Conservation (phyloP, 1,140 invertebrate species). For the Dolichoris vasculosae region DNA sequence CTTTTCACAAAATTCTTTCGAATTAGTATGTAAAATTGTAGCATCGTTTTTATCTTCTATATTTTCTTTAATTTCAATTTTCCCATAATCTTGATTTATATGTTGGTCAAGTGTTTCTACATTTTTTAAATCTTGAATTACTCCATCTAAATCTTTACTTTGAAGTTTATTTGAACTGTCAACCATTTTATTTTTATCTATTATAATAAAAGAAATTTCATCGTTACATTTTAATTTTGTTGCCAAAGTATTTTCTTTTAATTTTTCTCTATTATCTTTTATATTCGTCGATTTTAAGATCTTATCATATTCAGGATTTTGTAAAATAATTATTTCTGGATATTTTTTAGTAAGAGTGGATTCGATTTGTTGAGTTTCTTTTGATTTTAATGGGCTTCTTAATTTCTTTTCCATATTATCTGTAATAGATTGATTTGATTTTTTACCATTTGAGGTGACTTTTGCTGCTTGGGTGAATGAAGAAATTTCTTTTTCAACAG, state of each 20-base stretch:
- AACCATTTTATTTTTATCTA: constrained; percentile 23
- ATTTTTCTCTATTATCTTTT: constrained; percentile 15
- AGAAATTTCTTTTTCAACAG: constrained; percentile 33
- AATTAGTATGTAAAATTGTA: not conserved
- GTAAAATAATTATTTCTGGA: not conserved
- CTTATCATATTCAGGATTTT: not conserved
- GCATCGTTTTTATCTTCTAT: not conserved
- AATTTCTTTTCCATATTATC: not conserved
- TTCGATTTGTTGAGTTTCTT: constrained; percentile 1
- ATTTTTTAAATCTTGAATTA: not conserved
- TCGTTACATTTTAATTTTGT: constrained; percentile 23
- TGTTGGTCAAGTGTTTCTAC: no score
- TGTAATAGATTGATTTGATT: not conserved
- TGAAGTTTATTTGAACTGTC: not conserved
- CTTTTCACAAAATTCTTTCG: not conserved
- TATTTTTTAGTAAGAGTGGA: not conserved
- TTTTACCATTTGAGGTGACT: not conserved
- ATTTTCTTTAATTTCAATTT: constrained; percentile 4
- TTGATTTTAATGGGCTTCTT: not conserved
- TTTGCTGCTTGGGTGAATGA: constrained; percentile 32
- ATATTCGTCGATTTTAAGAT: not conserved
- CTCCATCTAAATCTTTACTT: not conserved
- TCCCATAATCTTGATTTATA: not conserved
- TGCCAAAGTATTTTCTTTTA: not conserved
- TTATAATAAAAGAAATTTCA: constrained; percentile 43